Base-by-base conservation (phyloP, 2,888 invertebrate genomes). In the Cataglyphis livida region DNA sequence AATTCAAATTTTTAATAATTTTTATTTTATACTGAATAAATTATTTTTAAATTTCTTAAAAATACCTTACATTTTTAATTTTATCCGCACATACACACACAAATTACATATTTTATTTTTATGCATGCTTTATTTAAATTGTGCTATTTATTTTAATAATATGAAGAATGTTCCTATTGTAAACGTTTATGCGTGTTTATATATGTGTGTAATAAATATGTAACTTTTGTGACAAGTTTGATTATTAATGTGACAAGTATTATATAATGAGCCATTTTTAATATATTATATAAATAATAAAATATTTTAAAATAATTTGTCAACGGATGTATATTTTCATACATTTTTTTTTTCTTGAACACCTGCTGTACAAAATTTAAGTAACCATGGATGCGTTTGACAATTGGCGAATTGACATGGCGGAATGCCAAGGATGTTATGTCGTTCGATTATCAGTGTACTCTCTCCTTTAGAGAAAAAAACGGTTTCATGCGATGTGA, bases 301-400 rank as follows among this genome's bases (percentile, higher is more conserved):
- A 73, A 7, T 38, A 41, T 15, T 65, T 15, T 64, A 12, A 21
- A 38, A 65, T 65, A 10, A 0, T 48, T 48, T 9, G 10, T 18
- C 12, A 32, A 35, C 35, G 1, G 21, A 75, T 51, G 10, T 48
- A 32, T n/a, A 64, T 10, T 9, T 25, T 25, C 38, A 25, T 25
- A 35, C 5, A 38, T 21, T 7, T 41, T 62, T 61, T 61, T 61
- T 62, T 3, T 61, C 48, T 64, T 48, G 28, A 65, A 25, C 66
- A 38, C 54, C 38, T 65, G 38, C 44, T 25, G 44, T 57, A 78
- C 61, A 25, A 64, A 78, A 71, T 48, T 59, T 59, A 71, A 79
- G 88, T 90, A 90, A 87, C 92, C 91, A 91, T 91, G 91, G 90
- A 88, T 88, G 87, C 74, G 88, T 90, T 91, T 91, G 87, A 92